Evolutionary conservation across 1,140 invertebrate genomes (phyloP).

Genomic region (Euborellia annulipes): DNA sequence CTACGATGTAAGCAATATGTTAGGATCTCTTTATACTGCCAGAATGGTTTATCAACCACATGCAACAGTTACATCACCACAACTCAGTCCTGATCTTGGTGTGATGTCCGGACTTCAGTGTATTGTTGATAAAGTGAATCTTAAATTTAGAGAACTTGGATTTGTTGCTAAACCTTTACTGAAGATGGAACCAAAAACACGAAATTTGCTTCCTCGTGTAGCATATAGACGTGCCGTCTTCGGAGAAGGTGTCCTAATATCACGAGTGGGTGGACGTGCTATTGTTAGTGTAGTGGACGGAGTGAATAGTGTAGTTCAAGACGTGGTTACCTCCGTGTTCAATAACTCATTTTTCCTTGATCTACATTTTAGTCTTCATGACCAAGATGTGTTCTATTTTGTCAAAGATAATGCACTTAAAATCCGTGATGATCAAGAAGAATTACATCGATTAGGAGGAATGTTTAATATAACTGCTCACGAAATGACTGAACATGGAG

Average conservation of each 20-base stretch:
- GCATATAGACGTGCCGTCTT: conserved; percentile 72
- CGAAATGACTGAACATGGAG: conserved; percentile 65
- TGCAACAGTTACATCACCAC: conserved; percentile 55
- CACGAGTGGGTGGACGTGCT: conserved; percentile 54
- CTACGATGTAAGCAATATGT: conserved; percentile 70
- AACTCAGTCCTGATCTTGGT: conserved; percentile 64
- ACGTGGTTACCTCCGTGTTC: conserved; percentile 83
- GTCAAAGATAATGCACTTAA: conserved; percentile 81
- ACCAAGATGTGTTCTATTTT: conserved; percentile 88
- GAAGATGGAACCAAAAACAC: conserved; percentile 66
- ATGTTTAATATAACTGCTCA: conserved; percentile 90
- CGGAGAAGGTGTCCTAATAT: conserved; percentile 78
- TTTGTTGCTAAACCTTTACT: conserved; percentile 66
- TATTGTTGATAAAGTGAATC: conserved; percentile 67
- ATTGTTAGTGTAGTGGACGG: conserved; percentile 72
- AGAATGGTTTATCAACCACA: conserved; percentile 59
- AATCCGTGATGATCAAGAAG: conserved; percentile 75
- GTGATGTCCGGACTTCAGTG: conserved; percentile 77
- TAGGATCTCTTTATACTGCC: conserved; percentile 62
- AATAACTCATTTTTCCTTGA: conserved; percentile 88
- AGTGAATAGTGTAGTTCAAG: conserved; percentile 72
- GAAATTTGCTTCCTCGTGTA: conserved; percentile 57
- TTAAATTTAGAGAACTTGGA: conserved; percentile 62
- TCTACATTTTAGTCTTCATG: conserved; percentile 78
- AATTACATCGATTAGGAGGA: conserved; percentile 64